These are phyloP conservation scores for Amphipyra tragopoginis DNA, from an alignment of 2,888 invertebrate species.

Conservation along the genomic window DNA sequence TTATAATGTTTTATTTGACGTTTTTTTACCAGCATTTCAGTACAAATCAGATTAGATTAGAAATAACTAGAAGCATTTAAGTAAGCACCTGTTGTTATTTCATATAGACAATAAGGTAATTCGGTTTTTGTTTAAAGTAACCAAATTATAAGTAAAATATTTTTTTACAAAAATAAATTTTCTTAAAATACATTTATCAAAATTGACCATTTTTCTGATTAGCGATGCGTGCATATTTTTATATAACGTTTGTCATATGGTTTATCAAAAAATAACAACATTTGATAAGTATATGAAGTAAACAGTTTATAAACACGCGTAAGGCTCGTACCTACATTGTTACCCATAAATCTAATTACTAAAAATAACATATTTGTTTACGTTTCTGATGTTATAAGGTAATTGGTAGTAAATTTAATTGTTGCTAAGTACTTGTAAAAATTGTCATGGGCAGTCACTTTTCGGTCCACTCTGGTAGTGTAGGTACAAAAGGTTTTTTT, in stretches of 20 bases:
- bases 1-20: too few relatives aligned
- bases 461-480: background rate
- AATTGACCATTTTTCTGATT: too few relatives aligned
- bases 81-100: too few relatives aligned
- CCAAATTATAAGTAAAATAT: too few relatives aligned
- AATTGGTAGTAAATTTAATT: constrained; percentile 7
- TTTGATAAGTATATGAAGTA: background rate
- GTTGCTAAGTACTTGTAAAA: constrained; percentile 3
- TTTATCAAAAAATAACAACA: background rate
- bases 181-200: too few relatives aligned
- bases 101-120: too few relatives aligned
- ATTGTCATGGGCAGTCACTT: background rate
- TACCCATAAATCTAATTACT: constrained; percentile 1
- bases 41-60: too few relatives aligned
- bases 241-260: background rate
- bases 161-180: too few relatives aligned
- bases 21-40: too few relatives aligned
- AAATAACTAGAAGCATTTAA: too few relatives aligned
- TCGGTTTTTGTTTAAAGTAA: too few relatives aligned
- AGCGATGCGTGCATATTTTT: background rate
- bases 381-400: constrained; percentile 2
- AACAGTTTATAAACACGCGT: constrained; percentile 6
- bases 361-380: constrained; percentile 12
- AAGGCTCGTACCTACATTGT: background rate
- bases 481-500: too few relatives aligned